A percentile compares a stretch with the other conserved stretches of the same genome.
Evolutionary conservation across 1,140 invertebrate species (phyloP).

Genomic region (Scaptomyza pallida): DNA sequence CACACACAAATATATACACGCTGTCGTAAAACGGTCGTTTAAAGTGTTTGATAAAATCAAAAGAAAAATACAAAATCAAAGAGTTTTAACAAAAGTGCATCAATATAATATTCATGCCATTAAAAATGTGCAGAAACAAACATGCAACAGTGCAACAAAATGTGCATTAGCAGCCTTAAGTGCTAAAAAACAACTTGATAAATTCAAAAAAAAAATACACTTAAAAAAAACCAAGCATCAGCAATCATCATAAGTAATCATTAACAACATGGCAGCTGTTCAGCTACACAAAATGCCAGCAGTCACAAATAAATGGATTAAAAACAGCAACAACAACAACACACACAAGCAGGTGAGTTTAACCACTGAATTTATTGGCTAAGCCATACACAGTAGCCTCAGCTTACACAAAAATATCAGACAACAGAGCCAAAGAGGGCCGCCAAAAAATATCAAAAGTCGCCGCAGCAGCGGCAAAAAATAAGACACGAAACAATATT

Average conservation of each 20-base stretch:
- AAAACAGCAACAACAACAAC: slow-evolving; percentile 42
- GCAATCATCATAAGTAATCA: slow-evolving; percentile 13
- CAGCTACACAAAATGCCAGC: slow-evolving; percentile 30
- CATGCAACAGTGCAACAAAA: slow-evolving; percentile 24
- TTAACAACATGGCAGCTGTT: slow-evolving; percentile 53
- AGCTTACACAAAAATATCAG: slow-evolving; percentile 16
- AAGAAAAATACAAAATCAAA: slow-evolving; percentile 6
- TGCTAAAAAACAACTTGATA: slow-evolving; percentile 37
- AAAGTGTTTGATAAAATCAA: slow-evolving; percentile 14
- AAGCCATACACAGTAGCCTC: slow-evolving; percentile 36
- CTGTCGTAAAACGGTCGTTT: slow-evolving; percentile 23
- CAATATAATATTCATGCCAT: slow-evolving; percentile 4
- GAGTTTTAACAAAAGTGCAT: slow-evolving; percentile 9
- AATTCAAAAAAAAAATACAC: slow-evolving; percentile 7
- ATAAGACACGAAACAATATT: slow-evolving; percentile 16
- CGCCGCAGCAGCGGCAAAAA: slow-evolving; percentile 25
- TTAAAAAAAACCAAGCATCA: not conserved
- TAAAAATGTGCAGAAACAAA: slow-evolving; percentile 36
- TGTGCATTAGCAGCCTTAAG: slow-evolving; percentile 32
- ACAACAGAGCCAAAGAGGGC: slow-evolving; percentile 26
- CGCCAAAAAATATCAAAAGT: slow-evolving; percentile 38
- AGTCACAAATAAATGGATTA: slow-evolving; percentile 76
- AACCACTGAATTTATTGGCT: slow-evolving; percentile 47
- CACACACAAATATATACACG: not conserved
- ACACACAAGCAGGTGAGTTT: slow-evolving; percentile 71